Evolutionary conservation across 2,797 vertebrate species (phyloP).

Genomic region (Chlorospingus flavigularis): DNA sequence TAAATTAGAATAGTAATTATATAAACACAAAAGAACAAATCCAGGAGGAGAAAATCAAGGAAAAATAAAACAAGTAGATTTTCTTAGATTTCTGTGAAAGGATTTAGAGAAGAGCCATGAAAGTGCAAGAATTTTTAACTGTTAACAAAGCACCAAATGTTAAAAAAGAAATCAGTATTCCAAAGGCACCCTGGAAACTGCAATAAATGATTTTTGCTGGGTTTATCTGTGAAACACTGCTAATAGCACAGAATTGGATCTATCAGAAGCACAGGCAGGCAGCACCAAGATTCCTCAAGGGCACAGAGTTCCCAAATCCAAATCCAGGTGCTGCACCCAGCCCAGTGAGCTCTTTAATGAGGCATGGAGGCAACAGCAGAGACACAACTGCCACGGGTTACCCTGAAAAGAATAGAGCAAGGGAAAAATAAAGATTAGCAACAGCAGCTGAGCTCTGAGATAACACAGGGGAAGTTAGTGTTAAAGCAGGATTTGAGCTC

Average conservation of each 20-base stretch:
- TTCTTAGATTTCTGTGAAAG: not conserved
- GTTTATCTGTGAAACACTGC: not conserved
- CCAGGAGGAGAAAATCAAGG: not conserved
- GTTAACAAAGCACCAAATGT: not conserved
- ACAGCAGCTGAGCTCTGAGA: constrained; percentile 30
- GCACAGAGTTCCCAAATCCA: not conserved
- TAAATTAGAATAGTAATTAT: not conserved
- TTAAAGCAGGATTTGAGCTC: not conserved
- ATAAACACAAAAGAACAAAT: not conserved
- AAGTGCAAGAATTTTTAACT: not conserved
- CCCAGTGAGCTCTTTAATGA: constrained; percentile 8
- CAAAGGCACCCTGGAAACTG: not conserved
- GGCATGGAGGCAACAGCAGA: not conserved
- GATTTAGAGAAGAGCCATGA: not conserved
- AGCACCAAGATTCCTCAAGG: constrained; percentile 8
- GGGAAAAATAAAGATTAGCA: not conserved
- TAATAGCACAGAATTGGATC: not conserved
- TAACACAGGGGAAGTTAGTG: not conserved
- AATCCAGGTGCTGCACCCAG: not conserved
- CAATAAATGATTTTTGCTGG: not conserved
- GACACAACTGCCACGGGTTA: not conserved
- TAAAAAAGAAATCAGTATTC: not conserved
- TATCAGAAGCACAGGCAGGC: not conserved
- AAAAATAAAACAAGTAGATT: not conserved
- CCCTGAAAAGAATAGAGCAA: not conserved